Percentiles rank a stretch among this genome's conserved stretches.
Conservation (phyloP, 2,113 vertebrate species). For the Etheostoma spectabile region DNA sequence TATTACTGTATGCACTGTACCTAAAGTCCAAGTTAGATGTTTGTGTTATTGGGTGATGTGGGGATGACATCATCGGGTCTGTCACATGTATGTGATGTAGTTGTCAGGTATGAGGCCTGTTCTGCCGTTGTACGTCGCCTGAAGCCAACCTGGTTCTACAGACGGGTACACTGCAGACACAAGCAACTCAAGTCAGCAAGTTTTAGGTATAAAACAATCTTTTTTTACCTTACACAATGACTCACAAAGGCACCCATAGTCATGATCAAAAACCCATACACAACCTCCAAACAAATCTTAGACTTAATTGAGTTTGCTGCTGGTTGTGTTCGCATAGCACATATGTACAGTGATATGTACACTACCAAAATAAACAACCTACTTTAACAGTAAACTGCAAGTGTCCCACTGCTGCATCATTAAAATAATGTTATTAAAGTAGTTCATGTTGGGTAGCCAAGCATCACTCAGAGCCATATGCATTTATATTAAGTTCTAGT, state of each 20-base stretch:
- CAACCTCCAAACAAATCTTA: neutral
- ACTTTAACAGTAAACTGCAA: neutral
- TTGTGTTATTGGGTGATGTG: slow-evolving; percentile 8
- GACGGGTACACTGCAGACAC: slow-evolving; percentile 90
- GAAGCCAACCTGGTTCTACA: slow-evolving; percentile 98
- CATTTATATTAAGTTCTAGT: neutral
- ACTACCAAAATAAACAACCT: neutral
- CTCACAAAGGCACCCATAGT: neutral
- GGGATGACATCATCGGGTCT: slow-evolving; percentile 16
- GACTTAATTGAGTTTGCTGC: neutral
- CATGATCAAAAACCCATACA: neutral
- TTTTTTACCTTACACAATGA: neutral
- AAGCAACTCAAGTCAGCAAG: slow-evolving; percentile 34
- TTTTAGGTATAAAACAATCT: neutral
- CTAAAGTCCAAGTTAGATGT: slow-evolving; percentile 10
- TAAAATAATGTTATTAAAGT: neutral
- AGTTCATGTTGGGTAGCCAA: neutral
- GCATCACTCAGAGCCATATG: neutral
- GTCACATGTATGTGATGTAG: slow-evolving; percentile 88
- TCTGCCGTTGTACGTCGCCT: slow-evolving; percentile 95
- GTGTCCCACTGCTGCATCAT: neutral
- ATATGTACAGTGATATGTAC: neutral
- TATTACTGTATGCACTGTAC: slow-evolving; percentile 25
- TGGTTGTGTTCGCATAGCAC: neutral
- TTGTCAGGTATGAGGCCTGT: slow-evolving; percentile 97